These are phyloP conservation scores for Rhinolophus sinicus DNA, from an alignment of 2,113 vertebrate species.

Conservation along the genomic window DNA sequence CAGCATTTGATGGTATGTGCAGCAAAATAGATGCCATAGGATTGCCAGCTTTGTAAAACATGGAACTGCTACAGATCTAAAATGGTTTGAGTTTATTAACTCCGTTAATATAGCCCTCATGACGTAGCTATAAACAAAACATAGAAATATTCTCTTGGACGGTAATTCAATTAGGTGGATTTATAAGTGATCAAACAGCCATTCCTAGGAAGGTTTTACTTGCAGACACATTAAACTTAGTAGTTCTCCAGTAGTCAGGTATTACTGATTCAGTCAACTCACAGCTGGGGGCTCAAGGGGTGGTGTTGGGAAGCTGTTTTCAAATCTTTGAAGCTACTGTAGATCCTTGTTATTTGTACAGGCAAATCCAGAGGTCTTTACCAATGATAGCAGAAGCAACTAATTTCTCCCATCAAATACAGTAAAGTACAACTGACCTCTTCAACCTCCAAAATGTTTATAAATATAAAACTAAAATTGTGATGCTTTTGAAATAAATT, in stretches of 20 bases:
- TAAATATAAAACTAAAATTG: slow-evolving; percentile 26
- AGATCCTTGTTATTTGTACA: background rate
- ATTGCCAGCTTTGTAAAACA: background rate
- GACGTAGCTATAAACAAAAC: background rate
- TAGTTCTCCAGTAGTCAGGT: background rate
- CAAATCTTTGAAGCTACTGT: background rate
- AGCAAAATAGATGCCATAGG: background rate
- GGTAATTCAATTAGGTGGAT: background rate
- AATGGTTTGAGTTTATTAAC: slow-evolving; percentile 9
- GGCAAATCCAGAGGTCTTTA: background rate
- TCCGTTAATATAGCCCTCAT: background rate
- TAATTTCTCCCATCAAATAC: background rate
- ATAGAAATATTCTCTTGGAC: background rate
- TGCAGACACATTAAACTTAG: background rate
- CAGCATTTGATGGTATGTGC: background rate
- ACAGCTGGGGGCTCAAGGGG: rapidly evolving
- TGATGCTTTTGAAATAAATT: background rate
- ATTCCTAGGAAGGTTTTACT: background rate
- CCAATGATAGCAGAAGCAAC: background rate
- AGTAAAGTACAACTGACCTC: background rate
- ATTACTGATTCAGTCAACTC: background rate
- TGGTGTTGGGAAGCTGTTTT: background rate
- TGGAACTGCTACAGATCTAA: background rate
- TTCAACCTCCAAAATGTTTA: background rate
- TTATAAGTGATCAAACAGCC: background rate